These are phyloP conservation scores for Bombus polaris DNA, from an alignment of 1,140 invertebrate genomes.

Conservation along the genomic window DNA sequence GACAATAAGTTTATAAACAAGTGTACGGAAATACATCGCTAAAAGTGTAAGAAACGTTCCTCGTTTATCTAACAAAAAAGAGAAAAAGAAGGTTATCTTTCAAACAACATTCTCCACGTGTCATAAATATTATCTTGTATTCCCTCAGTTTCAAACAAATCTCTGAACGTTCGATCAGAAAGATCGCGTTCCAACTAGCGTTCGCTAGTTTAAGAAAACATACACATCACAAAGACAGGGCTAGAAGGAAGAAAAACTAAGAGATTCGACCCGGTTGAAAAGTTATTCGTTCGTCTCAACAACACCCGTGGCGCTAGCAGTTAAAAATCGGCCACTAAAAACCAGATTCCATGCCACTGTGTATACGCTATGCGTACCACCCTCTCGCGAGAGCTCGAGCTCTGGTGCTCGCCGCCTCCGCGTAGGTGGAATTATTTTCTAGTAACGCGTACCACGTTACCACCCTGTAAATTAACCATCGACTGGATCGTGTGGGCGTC, in stretches of 20 bases:
- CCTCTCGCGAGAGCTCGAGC: neutral
- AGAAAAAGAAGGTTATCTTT: neutral
- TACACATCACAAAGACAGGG: too few species aligned
- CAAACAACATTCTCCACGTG: neutral
- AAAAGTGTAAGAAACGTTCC: neutral
- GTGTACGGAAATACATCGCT: too few species aligned
- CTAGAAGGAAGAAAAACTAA: neutral
- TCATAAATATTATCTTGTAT: neutral
- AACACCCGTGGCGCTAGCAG: neutral
- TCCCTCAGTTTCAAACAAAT: neutral
- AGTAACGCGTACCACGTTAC: slow-evolving; percentile 54
- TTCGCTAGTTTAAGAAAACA: neutral
- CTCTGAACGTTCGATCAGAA: neutral
- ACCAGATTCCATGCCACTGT: slow-evolving; percentile 19
- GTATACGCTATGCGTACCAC: neutral
- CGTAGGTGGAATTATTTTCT: slow-evolving; percentile 70
- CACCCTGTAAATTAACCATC: slow-evolving; percentile 72
- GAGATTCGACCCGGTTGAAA: neutral
- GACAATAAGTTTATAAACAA: too few species aligned
- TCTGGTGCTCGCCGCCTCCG: slow-evolving; percentile 16
- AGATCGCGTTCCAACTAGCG: slow-evolving; percentile 21
- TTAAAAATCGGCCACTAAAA: neutral
- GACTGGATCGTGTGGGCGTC: slow-evolving; percentile 60
- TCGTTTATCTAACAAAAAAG: neutral
- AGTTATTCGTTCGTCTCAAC: too few species aligned